These are phyloP conservation scores for Sorex araneus DNA, from an alignment of 2,113 vertebrate species.

Conservation along the genomic window DNA sequence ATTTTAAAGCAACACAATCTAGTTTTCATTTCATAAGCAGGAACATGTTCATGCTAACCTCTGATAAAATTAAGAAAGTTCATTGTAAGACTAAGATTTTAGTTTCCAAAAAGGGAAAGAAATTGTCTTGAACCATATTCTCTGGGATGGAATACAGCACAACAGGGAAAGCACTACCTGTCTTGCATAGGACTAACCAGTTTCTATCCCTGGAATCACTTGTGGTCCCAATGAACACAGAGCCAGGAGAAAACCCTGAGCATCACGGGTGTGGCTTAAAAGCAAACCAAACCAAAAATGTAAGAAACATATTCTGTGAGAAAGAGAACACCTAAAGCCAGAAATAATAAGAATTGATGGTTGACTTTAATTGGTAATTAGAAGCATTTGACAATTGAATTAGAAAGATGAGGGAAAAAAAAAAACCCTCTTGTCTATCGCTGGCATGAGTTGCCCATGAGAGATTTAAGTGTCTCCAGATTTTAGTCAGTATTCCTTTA, in stretches of 20 bases:
- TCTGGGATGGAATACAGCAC: not conserved
- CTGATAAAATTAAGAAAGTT: not conserved
- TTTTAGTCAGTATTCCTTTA: constrained; percentile 53
- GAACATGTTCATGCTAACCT: not conserved
- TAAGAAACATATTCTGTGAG: too few species aligned
- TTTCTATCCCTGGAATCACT: too few species aligned
- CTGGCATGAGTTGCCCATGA: not conserved
- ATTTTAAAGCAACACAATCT: constrained; percentile 40
- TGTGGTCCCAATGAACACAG: not conserved
- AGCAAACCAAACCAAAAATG: too few species aligned
- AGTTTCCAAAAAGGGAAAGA: constrained; percentile 37
- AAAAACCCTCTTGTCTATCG: not conserved
- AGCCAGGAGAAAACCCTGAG: too few species aligned
- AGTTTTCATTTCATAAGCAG: constrained; percentile 43
- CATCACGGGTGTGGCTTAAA: too few species aligned
- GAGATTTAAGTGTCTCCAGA: constrained; percentile 39
- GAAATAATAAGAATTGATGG: constrained; percentile 9
- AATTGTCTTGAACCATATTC: constrained; percentile 19
- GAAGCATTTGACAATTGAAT: constrained; percentile 36
- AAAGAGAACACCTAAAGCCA: not conserved
- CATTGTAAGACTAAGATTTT: constrained; percentile 1
- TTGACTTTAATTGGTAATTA: constrained; percentile 57
- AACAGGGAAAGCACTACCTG: not conserved
- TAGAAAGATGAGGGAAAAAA: not conserved
- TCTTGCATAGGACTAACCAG: too few species aligned